Conservation (phyloP, 2,888 invertebrate genomes). For the Zaprionus obscuricornis region DNA sequence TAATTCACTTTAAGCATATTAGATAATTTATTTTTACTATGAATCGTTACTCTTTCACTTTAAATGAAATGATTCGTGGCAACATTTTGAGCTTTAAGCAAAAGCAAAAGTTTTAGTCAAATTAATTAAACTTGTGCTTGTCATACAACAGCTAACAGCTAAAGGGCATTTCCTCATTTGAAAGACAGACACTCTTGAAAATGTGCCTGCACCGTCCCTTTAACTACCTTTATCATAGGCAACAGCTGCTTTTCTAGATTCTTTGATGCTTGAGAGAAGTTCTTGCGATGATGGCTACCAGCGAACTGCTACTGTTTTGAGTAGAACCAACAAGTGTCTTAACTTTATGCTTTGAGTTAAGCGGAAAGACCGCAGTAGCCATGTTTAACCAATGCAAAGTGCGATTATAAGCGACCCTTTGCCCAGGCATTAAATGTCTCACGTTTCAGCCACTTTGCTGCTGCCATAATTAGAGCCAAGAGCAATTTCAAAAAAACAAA, state of each 20-base stretch:
- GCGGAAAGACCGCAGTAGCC: constrained; percentile 2
- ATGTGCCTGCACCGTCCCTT: too few relatives aligned
- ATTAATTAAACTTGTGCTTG: constrained; percentile 58
- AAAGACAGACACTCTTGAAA: too few relatives aligned
- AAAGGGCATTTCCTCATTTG: too few relatives aligned
- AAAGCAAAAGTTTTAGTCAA: constrained; percentile 23
- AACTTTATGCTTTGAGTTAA: constrained; percentile 55
- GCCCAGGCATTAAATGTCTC: constrained; percentile 65
- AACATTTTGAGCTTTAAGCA: constrained; percentile 3
- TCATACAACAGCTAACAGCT: too few relatives aligned
- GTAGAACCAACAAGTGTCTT: constrained; percentile 65
- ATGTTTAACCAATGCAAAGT: constrained; percentile 31
- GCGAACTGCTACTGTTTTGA: not conserved
- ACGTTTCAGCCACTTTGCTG: constrained; percentile 74
- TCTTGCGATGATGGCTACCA: too few relatives aligned
- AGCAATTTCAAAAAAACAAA: constrained; percentile 66
- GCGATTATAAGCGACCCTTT: constrained; percentile 56
- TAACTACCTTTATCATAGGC: too few relatives aligned
- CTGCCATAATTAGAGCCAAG: constrained; percentile 76
- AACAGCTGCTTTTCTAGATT: too few relatives aligned
- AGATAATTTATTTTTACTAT: too few relatives aligned
- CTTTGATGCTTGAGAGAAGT: too few relatives aligned
- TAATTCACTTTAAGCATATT: too few relatives aligned
- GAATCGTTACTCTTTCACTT: too few relatives aligned
- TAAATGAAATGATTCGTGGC: too few relatives aligned